Evolutionary conservation across 2,888 invertebrate species (phyloP), one percentile per base, ranked within the genome.

Genomic region (Carpatolechia fugitivella): DNA sequence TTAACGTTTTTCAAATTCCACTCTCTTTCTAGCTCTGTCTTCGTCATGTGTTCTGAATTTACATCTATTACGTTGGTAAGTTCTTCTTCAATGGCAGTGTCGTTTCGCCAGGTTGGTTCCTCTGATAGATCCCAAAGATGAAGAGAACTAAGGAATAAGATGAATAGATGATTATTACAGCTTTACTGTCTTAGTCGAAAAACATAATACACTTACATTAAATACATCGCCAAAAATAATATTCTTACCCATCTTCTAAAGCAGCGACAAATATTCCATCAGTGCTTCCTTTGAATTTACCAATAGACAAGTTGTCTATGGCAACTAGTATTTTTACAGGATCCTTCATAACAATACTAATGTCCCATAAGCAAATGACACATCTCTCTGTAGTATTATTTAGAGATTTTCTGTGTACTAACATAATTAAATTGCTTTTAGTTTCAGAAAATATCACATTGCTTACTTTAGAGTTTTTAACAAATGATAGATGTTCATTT

Each of bases 111-210:
- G 2, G 70, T 73, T 5, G 84, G 74, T 38, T 78, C 70, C 56
- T 88, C 89, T 2, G 87, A 74, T 10, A 90, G 61, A 63, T 90
- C 89, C 89, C 89, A 90, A 0, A 90, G 65, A 18, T 87, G 87
- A 60, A 89, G 68, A 13, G 86, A 80, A n/a, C 89, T 90, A 78
- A 72, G 41, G 38, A 40, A 40, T 11, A 41, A 24, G 6, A 24
- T 24, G n/a, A n/a, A n/a, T n/a, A n/a, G n/a, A n/a, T n/a, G n/a
- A n/a, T n/a, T n/a, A n/a, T n/a, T n/a, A n/a, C n/a, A n/a, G n/a
- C n/a, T n/a, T n/a, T n/a, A n/a, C n/a, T n/a, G n/a, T n/a, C n/a
- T n/a, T n/a, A n/a, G n/a, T n/a, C n/a, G n/a, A n/a, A n/a, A n/a
- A n/a, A n/a, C n/a, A n/a, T n/a, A n/a, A n/a, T n/a, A n/a, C n/a